Conservation (phyloP, 2,888 invertebrate genomes). For the Euphydryas editha region DNA sequence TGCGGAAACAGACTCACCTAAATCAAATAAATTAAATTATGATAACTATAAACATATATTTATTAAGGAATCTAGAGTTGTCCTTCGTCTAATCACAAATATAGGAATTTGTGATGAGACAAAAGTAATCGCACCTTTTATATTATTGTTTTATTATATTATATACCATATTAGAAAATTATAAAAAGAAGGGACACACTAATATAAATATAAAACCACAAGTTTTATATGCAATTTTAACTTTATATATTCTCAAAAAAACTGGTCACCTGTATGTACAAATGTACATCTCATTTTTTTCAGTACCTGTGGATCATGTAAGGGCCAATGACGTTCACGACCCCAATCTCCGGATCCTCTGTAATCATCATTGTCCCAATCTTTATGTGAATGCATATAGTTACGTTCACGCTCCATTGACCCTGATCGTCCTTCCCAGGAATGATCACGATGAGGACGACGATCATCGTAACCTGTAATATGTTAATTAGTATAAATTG, state of each 20-base stretch:
- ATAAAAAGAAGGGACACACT: too few relatives aligned
- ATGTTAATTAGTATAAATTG: neutral
- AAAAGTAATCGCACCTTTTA: too few relatives aligned
- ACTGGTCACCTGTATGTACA: neutral
- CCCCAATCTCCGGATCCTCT: constrained; percentile 80
- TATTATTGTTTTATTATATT: too few relatives aligned
- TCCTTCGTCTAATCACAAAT: too few relatives aligned
- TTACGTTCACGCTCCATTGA: constrained; percentile 77
- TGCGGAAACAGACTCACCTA: constrained; percentile 72
- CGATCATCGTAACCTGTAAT: constrained; percentile 77
- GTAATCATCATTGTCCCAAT: constrained; percentile 83
- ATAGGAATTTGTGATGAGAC: too few relatives aligned
- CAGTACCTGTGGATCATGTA: constrained; percentile 75
- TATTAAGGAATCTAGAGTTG: too few relatives aligned
- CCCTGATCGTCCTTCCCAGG: constrained; percentile 82
- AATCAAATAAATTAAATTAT: constrained; percentile 50
- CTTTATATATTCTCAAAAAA: too few relatives aligned
- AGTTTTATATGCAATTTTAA: too few relatives aligned
- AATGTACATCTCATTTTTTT: neutral
- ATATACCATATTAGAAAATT: too few relatives aligned
- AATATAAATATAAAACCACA: too few relatives aligned
- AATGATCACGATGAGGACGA: constrained; percentile 78
- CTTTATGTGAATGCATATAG: constrained; percentile 78
- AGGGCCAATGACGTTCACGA: constrained; percentile 77
- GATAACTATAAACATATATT: too few relatives aligned